Conservation (phyloP, 2,888 invertebrate species). For the Anticlea derivata region DNA sequence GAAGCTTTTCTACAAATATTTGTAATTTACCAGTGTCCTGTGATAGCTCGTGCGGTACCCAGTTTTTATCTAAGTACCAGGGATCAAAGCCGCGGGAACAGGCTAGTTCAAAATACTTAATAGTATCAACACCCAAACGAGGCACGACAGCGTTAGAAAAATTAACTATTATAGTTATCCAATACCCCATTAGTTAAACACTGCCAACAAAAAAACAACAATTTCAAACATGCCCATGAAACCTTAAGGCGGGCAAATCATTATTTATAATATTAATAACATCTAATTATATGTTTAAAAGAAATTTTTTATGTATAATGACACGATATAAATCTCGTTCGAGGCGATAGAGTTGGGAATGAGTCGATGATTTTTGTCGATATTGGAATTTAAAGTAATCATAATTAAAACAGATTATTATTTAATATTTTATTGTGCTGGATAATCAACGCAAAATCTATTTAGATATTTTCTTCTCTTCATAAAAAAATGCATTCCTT, state of each 20-base stretch:
- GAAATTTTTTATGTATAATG: conserved; percentile 83
- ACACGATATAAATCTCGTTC: conserved; percentile 80
- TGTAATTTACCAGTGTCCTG: no score
- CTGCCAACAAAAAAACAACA: conserved; percentile 51
- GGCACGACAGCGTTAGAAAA: conserved; percentile 27
- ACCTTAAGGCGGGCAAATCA: conserved; percentile 51
- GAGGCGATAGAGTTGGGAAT: conserved; percentile 55
- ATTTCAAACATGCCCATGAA: conserved; percentile 52
- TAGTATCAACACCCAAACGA: conserved; percentile 23
- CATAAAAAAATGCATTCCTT: no score
- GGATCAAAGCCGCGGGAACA: no score
- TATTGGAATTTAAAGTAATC: conserved; percentile 25
- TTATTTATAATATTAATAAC: conserved; percentile 83
- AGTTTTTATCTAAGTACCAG: no score
- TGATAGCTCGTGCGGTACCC: no score
- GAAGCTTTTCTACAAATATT: no score
- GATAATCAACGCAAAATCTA: no score
- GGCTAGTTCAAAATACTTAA: conserved; percentile 12
- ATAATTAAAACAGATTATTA: no score
- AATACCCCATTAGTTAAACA: conserved; percentile 43
- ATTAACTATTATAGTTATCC: conserved; percentile 34
- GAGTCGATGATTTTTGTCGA: conserved; percentile 34
- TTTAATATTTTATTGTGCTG: no score
- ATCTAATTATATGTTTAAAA: conserved; percentile 82
- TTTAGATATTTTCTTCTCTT: no score